phyloP scores from a whole-genome alignment of 2,113 vertebrate species.

The Sprattus sprattus region DNA sequence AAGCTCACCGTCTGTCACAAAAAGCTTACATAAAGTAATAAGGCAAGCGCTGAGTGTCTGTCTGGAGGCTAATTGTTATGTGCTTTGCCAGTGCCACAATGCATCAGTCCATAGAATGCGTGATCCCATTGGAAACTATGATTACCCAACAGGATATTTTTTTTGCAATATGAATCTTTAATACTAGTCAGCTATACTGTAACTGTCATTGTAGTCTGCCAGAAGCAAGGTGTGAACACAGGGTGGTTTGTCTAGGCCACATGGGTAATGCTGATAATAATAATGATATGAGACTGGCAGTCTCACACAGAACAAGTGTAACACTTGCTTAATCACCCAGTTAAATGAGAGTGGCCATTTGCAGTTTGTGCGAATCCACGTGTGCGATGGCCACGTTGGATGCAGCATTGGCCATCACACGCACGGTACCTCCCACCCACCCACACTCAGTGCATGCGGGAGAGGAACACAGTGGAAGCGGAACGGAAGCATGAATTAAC shows the following conservation, averaged over 20 bases:
- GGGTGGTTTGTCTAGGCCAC: neutral
- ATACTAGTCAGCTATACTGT: neutral
- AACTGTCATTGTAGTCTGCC: neutral
- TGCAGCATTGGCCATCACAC: neutral
- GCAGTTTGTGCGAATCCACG: neutral
- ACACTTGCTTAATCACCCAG: no score
- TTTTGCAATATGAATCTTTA: neutral
- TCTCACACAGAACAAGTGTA: no score
- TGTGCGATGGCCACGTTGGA: neutral
- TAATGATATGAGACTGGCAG: neutral
- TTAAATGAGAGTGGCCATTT: neutral
- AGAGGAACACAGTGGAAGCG: neutral
- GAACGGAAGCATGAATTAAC: conserved; percentile 3
- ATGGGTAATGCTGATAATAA: neutral
- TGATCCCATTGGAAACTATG: neutral
- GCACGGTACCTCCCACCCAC: neutral
- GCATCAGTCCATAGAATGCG: neutral
- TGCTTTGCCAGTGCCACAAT: neutral
- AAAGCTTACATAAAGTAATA: conserved; percentile 5
- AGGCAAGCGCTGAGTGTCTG: neutral
- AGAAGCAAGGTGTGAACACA: neutral
- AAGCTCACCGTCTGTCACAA: neutral
- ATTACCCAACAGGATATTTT: neutral
- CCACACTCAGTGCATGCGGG: neutral
- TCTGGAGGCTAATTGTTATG: neutral